Evolutionary conservation across 2,797 vertebrate species (phyloP).

Genomic region (Anas bernieri): DNA sequence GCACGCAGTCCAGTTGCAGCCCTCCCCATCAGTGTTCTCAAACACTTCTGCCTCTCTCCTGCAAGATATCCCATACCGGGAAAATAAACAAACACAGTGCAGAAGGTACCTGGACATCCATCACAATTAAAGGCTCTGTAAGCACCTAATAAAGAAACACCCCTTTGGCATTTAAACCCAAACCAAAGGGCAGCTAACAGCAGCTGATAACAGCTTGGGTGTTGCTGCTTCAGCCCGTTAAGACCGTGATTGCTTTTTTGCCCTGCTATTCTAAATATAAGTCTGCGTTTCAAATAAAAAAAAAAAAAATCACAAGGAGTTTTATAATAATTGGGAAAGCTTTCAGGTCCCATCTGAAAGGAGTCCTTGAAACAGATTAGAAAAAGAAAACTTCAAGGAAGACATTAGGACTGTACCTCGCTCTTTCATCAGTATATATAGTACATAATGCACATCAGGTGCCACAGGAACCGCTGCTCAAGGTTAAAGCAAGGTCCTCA

Average conservation of each 20-base stretch:
- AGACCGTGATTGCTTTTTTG: neutral
- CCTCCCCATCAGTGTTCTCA: neutral
- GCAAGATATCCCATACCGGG: neutral
- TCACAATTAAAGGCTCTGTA: neutral
- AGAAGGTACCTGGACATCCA: neutral
- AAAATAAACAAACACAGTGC: neutral
- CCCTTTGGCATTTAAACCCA: neutral
- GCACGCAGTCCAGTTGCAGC: neutral
- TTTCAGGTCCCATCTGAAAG: slow-evolving; percentile 29
- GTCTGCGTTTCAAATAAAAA: neutral
- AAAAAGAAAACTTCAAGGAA: slow-evolving; percentile 41
- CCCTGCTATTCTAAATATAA: neutral
- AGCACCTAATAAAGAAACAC: neutral
- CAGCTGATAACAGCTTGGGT: neutral
- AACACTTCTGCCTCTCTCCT: neutral
- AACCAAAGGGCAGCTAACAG: neutral
- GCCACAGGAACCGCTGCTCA: slow-evolving; percentile 51
- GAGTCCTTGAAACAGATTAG: slow-evolving; percentile 38
- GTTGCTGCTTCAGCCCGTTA: neutral
- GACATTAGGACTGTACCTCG: slow-evolving; percentile 18
- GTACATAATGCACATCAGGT: slow-evolving; percentile 42
- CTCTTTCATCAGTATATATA: slow-evolving; percentile 64
- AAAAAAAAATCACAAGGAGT: neutral
- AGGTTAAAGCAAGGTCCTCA: slow-evolving; percentile 64
- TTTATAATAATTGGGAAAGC: neutral